Evolutionary conservation across 2,797 vertebrate genomes (phyloP).

Genomic region (Hephaestus fuliginosus): DNA sequence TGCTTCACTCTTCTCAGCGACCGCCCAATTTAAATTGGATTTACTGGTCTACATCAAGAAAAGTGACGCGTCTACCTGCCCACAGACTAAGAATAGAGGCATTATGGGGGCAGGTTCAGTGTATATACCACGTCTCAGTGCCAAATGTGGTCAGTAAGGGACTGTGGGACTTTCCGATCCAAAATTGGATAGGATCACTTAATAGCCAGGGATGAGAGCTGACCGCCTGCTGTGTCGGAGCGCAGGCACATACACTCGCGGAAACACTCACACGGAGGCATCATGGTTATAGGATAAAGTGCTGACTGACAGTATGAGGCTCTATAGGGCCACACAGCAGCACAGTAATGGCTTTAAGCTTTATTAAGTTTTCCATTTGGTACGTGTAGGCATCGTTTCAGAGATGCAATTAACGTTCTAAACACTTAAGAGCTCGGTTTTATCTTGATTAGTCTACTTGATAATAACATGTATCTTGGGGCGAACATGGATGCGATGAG

Average conservation of each 20-base stretch:
- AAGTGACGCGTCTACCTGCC: constrained; percentile 9
- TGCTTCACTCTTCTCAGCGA: constrained; percentile 31
- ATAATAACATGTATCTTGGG: constrained; percentile 14
- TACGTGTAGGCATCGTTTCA: constrained; percentile 20
- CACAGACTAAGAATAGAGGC: not conserved
- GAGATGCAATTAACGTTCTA: constrained; percentile 38
- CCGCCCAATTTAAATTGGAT: constrained; percentile 26
- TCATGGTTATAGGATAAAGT: constrained; percentile 44
- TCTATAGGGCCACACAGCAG: constrained; percentile 21
- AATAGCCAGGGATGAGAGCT: constrained; percentile 38
- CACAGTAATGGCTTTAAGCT: constrained; percentile 46
- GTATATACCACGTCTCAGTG: not conserved
- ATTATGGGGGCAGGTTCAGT: not conserved
- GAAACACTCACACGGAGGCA: not conserved
- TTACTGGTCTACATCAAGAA: constrained; percentile 16
- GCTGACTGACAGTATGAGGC: constrained; percentile 53
- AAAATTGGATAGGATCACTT: constrained; percentile 50
- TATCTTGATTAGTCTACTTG: constrained; percentile 23
- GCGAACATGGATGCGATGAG: not conserved
- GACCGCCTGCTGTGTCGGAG: constrained; percentile 21
- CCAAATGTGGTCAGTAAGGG: constrained; percentile 21
- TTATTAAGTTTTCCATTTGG: constrained; percentile 59
- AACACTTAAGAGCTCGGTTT: constrained; percentile 36
- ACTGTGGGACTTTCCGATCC: constrained; percentile 30
- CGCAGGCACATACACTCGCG: not conserved